Evolutionary conservation across 2,113 vertebrate species (phyloP).

Genomic region (Alligator mississippiensis): DNA sequence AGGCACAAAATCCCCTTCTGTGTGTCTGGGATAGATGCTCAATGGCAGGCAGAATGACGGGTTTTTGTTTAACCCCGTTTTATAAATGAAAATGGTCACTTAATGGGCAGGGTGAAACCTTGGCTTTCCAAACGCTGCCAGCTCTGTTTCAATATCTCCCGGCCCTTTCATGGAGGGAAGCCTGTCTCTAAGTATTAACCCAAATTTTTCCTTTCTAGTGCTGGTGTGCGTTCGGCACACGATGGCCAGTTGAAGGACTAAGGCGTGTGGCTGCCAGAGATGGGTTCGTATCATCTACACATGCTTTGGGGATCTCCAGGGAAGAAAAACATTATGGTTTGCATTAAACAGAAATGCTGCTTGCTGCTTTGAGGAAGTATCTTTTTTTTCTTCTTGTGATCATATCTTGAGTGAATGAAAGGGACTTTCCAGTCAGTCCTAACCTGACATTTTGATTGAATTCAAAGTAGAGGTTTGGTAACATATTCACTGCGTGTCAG

Average conservation of each 20-base stretch:
- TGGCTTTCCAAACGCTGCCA: neutral
- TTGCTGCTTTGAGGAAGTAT: neutral
- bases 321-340: neutral
- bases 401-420: neutral
- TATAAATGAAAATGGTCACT: too few species aligned
- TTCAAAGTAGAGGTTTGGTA: neutral
- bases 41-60: too few species aligned
- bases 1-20: too few species aligned
- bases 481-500: neutral
- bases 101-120: neutral
- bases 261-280: neutral
- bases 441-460: neutral
- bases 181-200: neutral
- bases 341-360: neutral
- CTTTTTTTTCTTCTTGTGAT: neutral
- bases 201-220: neutral
- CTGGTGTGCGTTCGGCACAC: neutral
- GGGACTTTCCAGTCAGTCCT: neutral
- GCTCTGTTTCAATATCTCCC: neutral
- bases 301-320: neutral
- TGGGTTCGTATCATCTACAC: neutral
- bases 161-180: neutral
- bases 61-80: too few species aligned
- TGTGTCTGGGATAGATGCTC: too few species aligned
- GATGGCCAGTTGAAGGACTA: too few species aligned